These are phyloP conservation scores for Salvelinus namaycush DNA, from an alignment of 2,113 vertebrate genomes.

Conservation along the genomic window DNA sequence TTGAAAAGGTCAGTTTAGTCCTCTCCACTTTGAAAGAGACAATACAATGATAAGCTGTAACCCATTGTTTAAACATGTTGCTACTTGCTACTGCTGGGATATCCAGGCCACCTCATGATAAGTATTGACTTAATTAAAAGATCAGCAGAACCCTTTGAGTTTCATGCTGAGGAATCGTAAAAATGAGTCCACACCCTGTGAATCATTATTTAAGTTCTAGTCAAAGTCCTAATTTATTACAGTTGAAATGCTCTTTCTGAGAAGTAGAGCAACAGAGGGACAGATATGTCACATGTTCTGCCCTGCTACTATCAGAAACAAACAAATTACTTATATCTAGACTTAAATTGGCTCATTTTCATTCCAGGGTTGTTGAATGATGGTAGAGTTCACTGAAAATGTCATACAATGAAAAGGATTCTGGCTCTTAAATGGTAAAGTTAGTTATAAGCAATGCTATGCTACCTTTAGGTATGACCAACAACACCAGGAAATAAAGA, in stretches of 20 bases:
- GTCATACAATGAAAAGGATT: neutral
- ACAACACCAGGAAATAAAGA: neutral
- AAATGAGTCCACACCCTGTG: constrained; percentile 36
- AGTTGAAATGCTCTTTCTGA: constrained; percentile 22
- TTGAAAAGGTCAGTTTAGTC: neutral
- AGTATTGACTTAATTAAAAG: neutral
- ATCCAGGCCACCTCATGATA: neutral
- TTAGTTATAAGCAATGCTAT: neutral
- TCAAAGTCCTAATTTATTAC: constrained; percentile 54
- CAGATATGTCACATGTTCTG: neutral
- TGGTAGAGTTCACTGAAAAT: neutral
- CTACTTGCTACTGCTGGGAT: neutral
- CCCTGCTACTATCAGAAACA: neutral
- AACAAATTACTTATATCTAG: neutral
- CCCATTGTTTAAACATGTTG: constrained; percentile 2
- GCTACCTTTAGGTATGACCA: neutral
- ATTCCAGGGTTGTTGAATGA: neutral
- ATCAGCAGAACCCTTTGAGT: neutral
- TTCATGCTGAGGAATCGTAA: neutral
- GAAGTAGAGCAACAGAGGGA: neutral
- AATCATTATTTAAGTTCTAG: constrained; percentile 53
- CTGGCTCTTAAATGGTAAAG: neutral
- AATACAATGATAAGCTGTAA: neutral
- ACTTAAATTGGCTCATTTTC: neutral
- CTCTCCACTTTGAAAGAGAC: neutral